A percentile compares a stretch with the other conserved stretches of the same genome.
Evolutionary conservation across 1,140 invertebrate genomes (phyloP).

Genomic region (Papilio machaon): DNA sequence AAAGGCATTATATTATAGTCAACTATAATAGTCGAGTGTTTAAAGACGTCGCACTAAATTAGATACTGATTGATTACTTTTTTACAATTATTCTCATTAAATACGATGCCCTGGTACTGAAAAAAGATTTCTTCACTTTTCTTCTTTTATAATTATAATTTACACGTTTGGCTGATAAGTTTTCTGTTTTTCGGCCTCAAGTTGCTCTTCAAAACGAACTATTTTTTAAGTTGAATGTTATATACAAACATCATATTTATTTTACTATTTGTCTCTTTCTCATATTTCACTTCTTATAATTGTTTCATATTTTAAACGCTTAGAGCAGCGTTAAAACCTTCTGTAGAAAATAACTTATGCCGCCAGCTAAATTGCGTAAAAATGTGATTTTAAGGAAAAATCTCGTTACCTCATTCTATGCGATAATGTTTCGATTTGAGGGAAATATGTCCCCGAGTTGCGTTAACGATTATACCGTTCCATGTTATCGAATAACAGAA

Average conservation of each 20-base stretch:
- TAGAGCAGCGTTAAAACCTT: background rate
- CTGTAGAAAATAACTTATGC: background rate
- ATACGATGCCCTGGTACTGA: no score
- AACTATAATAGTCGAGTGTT: background rate
- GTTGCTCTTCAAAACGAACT: no score
- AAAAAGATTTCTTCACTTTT: no score
- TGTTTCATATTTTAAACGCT: background rate
- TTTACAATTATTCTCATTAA: background rate
- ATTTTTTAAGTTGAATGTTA: no score
- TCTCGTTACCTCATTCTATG: conserved; percentile 17
- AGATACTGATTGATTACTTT: background rate
- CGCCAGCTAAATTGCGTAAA: background rate
- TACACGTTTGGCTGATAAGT: no score
- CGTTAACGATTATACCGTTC: background rate
- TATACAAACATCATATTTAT: no score
- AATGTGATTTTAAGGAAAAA: conserved; percentile 14
- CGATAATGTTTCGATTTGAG: conserved; percentile 21
- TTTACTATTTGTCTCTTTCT: no score
- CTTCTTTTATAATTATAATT: no score
- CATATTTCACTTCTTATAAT: background rate
- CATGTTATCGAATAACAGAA: background rate
- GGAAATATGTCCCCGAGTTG: background rate
- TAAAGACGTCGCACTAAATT: background rate
- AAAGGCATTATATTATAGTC: conserved; percentile 9
- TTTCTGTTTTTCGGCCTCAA: no score